Conservation (phyloP, 2,888 invertebrate species). For the Synergus laeviventris region DNA sequence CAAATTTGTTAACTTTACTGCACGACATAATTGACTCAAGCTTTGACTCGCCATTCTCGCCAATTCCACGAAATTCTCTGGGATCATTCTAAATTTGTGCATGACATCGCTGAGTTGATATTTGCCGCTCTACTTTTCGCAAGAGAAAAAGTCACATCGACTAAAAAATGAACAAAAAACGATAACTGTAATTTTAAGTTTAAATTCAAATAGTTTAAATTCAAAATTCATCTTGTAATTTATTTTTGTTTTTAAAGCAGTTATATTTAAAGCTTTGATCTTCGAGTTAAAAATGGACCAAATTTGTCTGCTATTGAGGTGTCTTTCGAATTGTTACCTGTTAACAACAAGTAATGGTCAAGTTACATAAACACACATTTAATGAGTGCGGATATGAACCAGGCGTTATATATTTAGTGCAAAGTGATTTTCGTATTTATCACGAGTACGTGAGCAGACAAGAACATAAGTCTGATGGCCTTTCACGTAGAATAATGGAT, state of each 20-base stretch:
- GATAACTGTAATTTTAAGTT: too few relatives aligned
- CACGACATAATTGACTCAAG: constrained; percentile 9
- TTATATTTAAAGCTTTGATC: neutral
- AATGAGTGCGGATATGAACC: constrained; percentile 21
- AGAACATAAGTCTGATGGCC: constrained; percentile 28
- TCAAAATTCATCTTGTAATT: too few relatives aligned
- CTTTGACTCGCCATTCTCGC: neutral
- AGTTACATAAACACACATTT: constrained; percentile 15
- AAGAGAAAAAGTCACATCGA: neutral
- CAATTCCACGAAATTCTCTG: constrained; percentile 1
- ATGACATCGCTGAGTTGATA: neutral
- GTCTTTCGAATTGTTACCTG: constrained; percentile 1
- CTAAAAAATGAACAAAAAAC: neutral
- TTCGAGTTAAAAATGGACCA: neutral
- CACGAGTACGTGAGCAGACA: constrained; percentile 5
- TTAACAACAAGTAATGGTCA: constrained; percentile 21
- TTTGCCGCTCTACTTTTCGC: neutral
- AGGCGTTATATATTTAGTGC: constrained; percentile 18
- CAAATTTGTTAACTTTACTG: neutral
- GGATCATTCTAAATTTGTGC: constrained; percentile 7
- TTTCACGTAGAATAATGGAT: constrained; percentile 28
- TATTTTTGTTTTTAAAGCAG: too few relatives aligned
- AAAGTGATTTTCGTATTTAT: constrained; percentile 31
- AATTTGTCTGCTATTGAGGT: neutral
- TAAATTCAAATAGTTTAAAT: too few relatives aligned